Evolutionary conservation across 2,113 vertebrate genomes (phyloP).

Genomic region (Saimiri boliviensis): DNA sequence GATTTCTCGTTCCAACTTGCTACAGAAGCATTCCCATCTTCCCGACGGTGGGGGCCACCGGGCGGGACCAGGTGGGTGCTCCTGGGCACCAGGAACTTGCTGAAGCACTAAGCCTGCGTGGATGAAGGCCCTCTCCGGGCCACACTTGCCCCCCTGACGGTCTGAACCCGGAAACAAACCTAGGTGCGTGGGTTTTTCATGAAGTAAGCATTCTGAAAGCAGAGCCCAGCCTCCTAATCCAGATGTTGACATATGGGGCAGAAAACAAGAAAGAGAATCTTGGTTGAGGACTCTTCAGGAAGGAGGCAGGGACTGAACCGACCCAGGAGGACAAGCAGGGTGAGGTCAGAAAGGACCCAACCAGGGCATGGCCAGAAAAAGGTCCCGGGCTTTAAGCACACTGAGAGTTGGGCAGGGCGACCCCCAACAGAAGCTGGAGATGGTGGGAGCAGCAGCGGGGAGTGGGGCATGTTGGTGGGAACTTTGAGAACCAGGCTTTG

Average conservation of each 20-base stretch:
- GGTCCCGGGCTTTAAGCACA: not conserved
- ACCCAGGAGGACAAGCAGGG: not conserved
- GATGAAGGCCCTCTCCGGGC: no score
- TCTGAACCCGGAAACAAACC: not conserved
- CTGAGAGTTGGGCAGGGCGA: fast-evolving
- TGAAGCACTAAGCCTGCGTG: not conserved
- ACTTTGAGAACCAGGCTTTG: not conserved
- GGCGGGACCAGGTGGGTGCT: not conserved
- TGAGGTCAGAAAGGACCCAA: not conserved
- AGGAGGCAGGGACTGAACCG: not conserved
- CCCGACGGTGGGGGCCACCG: not conserved
- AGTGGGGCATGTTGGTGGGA: not conserved
- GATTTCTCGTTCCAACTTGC: not conserved
- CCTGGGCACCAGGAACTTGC: not conserved
- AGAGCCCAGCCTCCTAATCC: not conserved
- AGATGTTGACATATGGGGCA: not conserved
- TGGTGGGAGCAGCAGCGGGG: fast-evolving
- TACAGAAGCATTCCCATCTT: not conserved
- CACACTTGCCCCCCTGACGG: no score
- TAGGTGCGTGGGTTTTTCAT: fast-evolving
- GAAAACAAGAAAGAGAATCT: not conserved
- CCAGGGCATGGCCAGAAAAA: not conserved
- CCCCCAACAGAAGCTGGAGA: not conserved
- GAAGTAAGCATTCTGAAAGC: fast-evolving
- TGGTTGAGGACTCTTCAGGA: not conserved